phyloP scores from a whole-genome alignment of 2,113 vertebrate genomes.

The Varanus komodoensis region DNA sequence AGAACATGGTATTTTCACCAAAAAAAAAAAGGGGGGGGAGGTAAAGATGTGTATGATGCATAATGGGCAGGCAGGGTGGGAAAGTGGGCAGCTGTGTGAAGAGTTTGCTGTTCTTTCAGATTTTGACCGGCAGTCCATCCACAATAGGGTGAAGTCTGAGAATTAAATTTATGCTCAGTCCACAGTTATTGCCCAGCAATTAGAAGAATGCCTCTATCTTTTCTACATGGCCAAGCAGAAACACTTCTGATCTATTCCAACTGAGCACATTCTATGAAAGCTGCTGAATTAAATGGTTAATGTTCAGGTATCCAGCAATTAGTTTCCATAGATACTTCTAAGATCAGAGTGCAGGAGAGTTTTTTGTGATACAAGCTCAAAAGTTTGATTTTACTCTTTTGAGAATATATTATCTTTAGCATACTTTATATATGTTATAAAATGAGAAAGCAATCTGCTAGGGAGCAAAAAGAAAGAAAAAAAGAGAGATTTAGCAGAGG shows the following conservation, averaged over 20 bases:
- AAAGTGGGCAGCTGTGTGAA: too few relatives aligned
- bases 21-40: too few relatives aligned
- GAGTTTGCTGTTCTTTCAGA: background rate
- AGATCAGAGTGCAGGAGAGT: slow-evolving; percentile 51
- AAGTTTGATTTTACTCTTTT: slow-evolving; percentile 54
- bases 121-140: background rate
- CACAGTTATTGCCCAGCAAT: background rate
- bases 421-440: slow-evolving; percentile 22
- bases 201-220: background rate
- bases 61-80: too few relatives aligned
- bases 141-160: background rate
- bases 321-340: slow-evolving; percentile 64
- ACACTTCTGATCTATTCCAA: slow-evolving; percentile 15
- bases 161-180: background rate
- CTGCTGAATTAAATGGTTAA: slow-evolving; percentile 36
- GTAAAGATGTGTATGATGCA: too few relatives aligned
- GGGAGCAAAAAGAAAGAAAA: background rate
- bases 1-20: too few relatives aligned
- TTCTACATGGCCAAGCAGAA: background rate
- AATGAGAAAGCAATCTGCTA: slow-evolving; percentile 9
- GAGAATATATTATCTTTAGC: slow-evolving; percentile 33
- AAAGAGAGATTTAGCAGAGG: slow-evolving; percentile 21
- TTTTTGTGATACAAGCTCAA: slow-evolving; percentile 55
- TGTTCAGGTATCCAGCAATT: slow-evolving; percentile 38
- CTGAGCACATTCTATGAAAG: background rate